phyloP scores from a whole-genome alignment of 2,888 invertebrate species.

The Philaethria dido region DNA sequence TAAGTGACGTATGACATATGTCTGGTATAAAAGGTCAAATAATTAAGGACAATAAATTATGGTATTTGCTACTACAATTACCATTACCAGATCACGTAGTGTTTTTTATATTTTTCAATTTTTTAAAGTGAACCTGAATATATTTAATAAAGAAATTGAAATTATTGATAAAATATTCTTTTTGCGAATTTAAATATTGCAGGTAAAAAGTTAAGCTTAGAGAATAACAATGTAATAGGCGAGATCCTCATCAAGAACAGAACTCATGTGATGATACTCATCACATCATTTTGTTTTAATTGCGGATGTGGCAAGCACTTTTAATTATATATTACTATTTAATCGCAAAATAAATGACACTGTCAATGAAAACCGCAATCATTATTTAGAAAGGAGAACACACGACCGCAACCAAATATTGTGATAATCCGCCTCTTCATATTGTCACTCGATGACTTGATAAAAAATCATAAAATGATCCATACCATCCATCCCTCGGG shows the following conservation, averaged over 20 bases:
- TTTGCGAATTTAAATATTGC: no score
- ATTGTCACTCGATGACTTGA: conserved; percentile 81
- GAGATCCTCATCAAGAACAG: no score
- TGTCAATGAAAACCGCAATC: conserved; percentile 24
- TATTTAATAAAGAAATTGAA: no score
- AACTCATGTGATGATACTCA: neutral
- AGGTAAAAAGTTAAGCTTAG: no score
- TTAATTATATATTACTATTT: neutral
- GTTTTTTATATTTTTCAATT: no score
- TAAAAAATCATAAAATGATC: conserved; percentile 73
- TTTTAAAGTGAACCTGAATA: no score
- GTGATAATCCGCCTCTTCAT: conserved; percentile 73
- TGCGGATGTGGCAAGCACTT: neutral
- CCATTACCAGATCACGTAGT: no score
- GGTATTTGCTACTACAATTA: no score
- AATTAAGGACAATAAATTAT: neutral
- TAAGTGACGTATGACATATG: neutral
- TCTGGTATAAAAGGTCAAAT: neutral
- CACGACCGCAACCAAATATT: conserved; percentile 78
- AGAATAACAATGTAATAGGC: no score
- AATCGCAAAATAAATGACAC: conserved; percentile 8
- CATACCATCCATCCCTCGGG: conserved; percentile 62
- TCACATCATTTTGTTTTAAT: neutral
- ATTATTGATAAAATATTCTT: no score
- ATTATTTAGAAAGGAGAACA: conserved; percentile 64